Percentiles rank a stretch among this genome's conserved stretches.
phyloP scores from a whole-genome alignment of 35 echinoderm and acorn worm genomes.

The Anneissia japonica region DNA sequence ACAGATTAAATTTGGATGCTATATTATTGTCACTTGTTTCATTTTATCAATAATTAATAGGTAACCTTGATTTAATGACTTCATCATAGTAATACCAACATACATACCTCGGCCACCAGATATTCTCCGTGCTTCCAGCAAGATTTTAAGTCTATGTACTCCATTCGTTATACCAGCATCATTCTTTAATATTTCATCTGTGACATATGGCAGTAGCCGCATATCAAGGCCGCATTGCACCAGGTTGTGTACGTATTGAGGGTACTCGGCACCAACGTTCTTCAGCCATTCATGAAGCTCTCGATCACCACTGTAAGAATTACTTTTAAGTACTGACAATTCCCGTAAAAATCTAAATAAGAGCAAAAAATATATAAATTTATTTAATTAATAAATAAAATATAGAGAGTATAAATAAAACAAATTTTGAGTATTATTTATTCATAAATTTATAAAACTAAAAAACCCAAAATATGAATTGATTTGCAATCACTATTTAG shows the following conservation, averaged over 20 bases:
- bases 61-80: too few relatives aligned
- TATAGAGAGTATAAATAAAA: too few relatives aligned
- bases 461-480: too few relatives aligned
- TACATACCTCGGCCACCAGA: constrained; percentile 61
- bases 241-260: constrained; percentile 87
- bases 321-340: constrained; percentile 58
- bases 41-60: too few relatives aligned
- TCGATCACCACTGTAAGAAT: constrained; percentile 75
- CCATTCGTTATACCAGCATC: constrained; percentile 96
- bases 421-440: too few relatives aligned
- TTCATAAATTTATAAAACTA: too few relatives aligned
- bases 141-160: constrained; percentile 89
- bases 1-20: too few relatives aligned
- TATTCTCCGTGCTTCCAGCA: neutral
- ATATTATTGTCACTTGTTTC: too few relatives aligned
- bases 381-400: too few relatives aligned
- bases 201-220: constrained; percentile 63
- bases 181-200: constrained; percentile 56
- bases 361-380: neutral
- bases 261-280: constrained; percentile 76
- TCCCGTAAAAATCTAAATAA: constrained; percentile 77
- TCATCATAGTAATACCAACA: neutral
- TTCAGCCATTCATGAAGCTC: constrained; percentile 93
- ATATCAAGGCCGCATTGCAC: constrained; percentile 94
- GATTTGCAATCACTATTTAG: too few relatives aligned